Evolutionary conservation across 2,113 vertebrate genomes (phyloP).

Genomic region (Columba janthina): DNA sequence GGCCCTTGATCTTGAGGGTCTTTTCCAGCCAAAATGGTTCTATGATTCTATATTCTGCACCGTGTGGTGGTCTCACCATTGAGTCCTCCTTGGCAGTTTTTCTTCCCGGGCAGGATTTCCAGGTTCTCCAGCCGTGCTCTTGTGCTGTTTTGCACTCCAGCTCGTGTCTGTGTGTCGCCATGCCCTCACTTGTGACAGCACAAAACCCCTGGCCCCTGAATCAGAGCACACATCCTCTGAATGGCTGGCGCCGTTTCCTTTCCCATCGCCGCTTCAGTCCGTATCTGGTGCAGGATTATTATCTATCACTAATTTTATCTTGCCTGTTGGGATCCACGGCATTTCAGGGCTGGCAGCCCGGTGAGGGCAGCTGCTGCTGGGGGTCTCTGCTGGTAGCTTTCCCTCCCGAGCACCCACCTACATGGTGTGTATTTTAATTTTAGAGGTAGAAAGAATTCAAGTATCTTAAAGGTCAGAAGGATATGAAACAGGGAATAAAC

Average conservation of each 20-base stretch:
- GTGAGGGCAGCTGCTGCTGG: not conserved
- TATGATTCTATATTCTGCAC: fast-evolving
- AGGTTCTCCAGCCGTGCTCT: fast-evolving
- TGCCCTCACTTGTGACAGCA: fast-evolving
- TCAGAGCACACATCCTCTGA: not conserved
- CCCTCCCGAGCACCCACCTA: not conserved
- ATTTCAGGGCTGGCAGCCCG: fast-evolving
- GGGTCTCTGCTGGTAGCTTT: not conserved
- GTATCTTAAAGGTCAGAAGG: not conserved
- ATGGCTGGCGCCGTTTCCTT: fast-evolving
- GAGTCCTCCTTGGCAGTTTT: not conserved
- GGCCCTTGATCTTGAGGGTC: too few relatives aligned
- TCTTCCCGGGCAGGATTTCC: fast-evolving
- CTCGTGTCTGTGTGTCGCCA: fast-evolving
- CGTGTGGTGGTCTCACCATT: fast-evolving
- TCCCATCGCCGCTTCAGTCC: fast-evolving
- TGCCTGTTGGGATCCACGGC: fast-evolving
- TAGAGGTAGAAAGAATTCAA: not conserved
- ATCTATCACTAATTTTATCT: fast-evolving
- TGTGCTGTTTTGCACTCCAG: fast-evolving
- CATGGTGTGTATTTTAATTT: not conserved
- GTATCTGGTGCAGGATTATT: fast-evolving
- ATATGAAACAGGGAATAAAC: not conserved
- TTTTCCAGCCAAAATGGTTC: too few relatives aligned
- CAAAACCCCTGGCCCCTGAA: fast-evolving